These are phyloP conservation scores for Antheraea yamamai DNA, from an alignment of 2,888 invertebrate genomes.

Conservation along the genomic window DNA sequence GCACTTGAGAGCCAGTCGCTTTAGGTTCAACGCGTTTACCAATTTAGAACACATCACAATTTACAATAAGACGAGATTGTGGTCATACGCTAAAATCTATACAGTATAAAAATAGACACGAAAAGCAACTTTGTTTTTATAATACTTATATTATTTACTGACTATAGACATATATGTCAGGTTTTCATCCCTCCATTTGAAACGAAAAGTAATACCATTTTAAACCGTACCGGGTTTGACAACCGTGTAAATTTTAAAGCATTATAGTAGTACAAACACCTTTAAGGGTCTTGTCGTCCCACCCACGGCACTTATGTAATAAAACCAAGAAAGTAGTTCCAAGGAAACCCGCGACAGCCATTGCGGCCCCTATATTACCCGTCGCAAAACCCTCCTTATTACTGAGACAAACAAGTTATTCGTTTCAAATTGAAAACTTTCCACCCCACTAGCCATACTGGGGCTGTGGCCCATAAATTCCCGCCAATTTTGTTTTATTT, in stretches of 20 bases:
- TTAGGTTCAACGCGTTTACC: too few species aligned
- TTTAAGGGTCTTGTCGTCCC: slow-evolving; percentile 51
- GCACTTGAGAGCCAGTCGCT: too few species aligned
- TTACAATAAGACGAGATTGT: too few species aligned
- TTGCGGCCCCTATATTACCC: slow-evolving; percentile 73
- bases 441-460: slow-evolving; percentile 77
- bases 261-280: slow-evolving; percentile 37
- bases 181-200: background rate
- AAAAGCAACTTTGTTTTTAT: background rate
- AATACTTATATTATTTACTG: background rate
- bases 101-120: too few species aligned
- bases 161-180: background rate
- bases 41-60: too few species aligned
- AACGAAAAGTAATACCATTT: background rate
- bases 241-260: slow-evolving; percentile 20
- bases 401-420: slow-evolving; percentile 80
- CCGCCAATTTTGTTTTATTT: slow-evolving; percentile 82
- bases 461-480: slow-evolving; percentile 79
- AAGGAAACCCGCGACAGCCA: slow-evolving; percentile 76
- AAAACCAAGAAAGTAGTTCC: slow-evolving; percentile 80
- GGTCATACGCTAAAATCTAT: too few species aligned
- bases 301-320: slow-evolving; percentile 74
- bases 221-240: background rate
- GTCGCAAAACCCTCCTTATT: slow-evolving; percentile 77
- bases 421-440: slow-evolving; percentile 82